Conservation (phyloP, 2,888 invertebrate genomes). For the Hypolimnas misippus region DNA sequence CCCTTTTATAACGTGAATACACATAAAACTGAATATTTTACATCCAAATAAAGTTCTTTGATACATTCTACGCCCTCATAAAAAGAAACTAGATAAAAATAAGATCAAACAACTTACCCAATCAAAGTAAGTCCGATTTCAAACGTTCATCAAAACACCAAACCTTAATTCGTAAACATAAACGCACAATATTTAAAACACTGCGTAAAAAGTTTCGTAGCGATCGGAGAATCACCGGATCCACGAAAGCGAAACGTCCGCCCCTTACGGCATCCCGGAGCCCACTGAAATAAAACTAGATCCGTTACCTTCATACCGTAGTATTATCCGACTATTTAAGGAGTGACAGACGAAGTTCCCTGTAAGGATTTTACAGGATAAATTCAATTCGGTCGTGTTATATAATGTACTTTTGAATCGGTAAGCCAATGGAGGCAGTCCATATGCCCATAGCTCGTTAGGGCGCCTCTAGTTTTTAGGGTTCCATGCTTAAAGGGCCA, state of each 20-base stretch:
- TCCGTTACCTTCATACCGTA: slow-evolving; percentile 62
- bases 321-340: slow-evolving; percentile 60
- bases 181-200: slow-evolving; percentile 20
- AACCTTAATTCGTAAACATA: slow-evolving; percentile 6
- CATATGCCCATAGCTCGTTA: slow-evolving; percentile 51
- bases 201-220: slow-evolving; percentile 47
- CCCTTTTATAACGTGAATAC: not conserved
- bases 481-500: slow-evolving; percentile 4
- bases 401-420: slow-evolving; percentile 28
- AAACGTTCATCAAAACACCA: slow-evolving; percentile 20
- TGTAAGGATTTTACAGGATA: slow-evolving; percentile 23
- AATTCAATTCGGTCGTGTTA: slow-evolving; percentile 45
- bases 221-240: slow-evolving; percentile 52
- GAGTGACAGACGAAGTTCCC: slow-evolving; percentile 26
- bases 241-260: slow-evolving; percentile 51
- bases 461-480: slow-evolving; percentile 25
- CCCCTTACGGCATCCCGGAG: slow-evolving; percentile 50
- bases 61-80: not conserved
- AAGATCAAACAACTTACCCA: slow-evolving; percentile 17
- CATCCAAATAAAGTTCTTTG: slow-evolving; percentile 1
- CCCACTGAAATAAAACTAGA: slow-evolving; percentile 66
- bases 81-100: not conserved
- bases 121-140: slow-evolving; percentile 15
- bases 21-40: not conserved
- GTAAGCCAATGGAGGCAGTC: slow-evolving; percentile 22